Evolutionary conservation across 2,113 vertebrate species (phyloP).

Genomic region (Cynoglossus semilaevis): DNA sequence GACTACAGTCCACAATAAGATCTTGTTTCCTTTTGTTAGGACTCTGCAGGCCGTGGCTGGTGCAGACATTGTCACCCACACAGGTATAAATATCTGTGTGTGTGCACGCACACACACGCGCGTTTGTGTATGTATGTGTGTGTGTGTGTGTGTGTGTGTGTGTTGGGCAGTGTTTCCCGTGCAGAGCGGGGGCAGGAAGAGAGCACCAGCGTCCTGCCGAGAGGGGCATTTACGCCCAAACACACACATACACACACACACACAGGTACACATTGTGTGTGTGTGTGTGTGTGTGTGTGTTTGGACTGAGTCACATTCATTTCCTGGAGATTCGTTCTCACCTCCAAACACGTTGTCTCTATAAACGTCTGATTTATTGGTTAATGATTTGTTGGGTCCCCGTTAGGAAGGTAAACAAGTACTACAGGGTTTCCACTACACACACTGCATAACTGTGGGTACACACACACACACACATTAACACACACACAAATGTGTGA

Average conservation of each 20-base stretch:
- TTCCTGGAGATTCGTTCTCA: background rate
- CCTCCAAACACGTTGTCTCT: background rate
- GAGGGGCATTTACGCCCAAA: constrained; percentile 70
- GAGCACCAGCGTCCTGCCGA: constrained; percentile 69
- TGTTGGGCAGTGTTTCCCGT: constrained; percentile 66
- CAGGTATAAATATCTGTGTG: constrained; percentile 69
- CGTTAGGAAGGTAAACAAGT: background rate
- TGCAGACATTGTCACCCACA: constrained; percentile 62
- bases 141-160: constrained; percentile 40
- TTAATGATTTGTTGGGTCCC: background rate
- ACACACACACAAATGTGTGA: constrained; percentile 42
- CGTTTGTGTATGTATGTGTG: no score
- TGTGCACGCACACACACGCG: no score
- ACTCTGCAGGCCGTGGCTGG: constrained; percentile 36
- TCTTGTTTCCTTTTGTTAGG: constrained; percentile 62
- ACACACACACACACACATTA: constrained; percentile 28
- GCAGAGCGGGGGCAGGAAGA: constrained; percentile 71
- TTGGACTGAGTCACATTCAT: background rate
- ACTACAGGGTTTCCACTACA: background rate
- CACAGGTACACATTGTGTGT: constrained; percentile 18
- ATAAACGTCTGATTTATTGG: background rate
- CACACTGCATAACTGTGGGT: background rate
- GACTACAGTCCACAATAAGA: constrained; percentile 46
- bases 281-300: background rate
- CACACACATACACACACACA: constrained; percentile 31